A percentile compares a stretch with the other conserved stretches of the same genome.
These are phyloP conservation scores for Scaptomyza tumidula DNA, from an alignment of 2,888 invertebrate species.

Conservation along the genomic window DNA sequence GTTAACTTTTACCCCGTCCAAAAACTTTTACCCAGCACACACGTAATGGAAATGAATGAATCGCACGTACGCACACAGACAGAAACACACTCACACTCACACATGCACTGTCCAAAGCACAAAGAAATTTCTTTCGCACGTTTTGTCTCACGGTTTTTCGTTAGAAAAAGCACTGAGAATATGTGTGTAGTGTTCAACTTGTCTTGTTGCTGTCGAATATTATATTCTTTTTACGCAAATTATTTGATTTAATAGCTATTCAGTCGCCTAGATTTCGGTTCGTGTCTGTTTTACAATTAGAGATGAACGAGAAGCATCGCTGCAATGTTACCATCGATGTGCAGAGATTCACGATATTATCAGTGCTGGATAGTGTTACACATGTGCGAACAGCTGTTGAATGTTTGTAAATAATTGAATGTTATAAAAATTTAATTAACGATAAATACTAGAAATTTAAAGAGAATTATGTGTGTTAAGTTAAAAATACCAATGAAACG, in stretches of 20 bases:
- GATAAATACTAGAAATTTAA: background rate
- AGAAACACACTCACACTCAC: conserved; percentile 42
- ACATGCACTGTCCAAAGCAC: conserved; percentile 30
- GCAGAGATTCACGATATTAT: background rate
- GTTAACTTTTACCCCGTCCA: conserved; percentile 50
- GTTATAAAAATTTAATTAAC: background rate
- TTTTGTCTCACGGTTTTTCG: conserved; percentile 14
- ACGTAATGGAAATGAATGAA: conserved; percentile 75
- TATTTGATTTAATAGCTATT: conserved; percentile 45
- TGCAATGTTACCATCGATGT: conserved; percentile 27
- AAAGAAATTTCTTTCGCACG: conserved; percentile 46
- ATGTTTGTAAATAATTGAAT: conserved; percentile 3
- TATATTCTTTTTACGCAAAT: conserved; percentile 22
- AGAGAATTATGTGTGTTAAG: background rate
- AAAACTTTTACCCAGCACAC: conserved; percentile 54
- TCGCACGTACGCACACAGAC: conserved; percentile 64
- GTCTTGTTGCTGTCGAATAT: conserved; percentile 29
- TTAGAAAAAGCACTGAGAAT: conserved; percentile 23
- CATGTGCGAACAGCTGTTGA: conserved; percentile 43
- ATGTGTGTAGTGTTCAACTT: conserved; percentile 13
- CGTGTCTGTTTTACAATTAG: conserved; percentile 42
- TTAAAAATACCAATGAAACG: background rate
- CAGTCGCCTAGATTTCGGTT: conserved; percentile 49
- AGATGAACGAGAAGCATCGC: conserved; percentile 37
- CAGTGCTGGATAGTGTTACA: conserved; percentile 25